Evolutionary conservation across 2,113 vertebrate genomes (phyloP).

Genomic region (Atherinomorus stipes): DNA sequence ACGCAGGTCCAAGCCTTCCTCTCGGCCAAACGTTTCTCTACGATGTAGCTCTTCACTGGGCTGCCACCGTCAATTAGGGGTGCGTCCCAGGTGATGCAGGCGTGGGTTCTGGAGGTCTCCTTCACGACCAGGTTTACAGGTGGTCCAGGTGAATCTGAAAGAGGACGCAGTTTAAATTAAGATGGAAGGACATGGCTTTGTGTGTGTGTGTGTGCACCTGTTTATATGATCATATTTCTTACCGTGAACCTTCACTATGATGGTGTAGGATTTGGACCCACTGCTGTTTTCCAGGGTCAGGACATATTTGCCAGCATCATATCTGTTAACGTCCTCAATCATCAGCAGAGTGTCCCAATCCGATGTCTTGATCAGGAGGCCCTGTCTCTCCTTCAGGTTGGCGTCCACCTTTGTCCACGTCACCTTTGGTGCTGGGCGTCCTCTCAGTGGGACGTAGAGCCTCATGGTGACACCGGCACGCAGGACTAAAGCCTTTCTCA

Average conservation of each 20-base stretch:
- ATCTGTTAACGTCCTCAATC: slow-evolving; percentile 94
- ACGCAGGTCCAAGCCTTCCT: slow-evolving; percentile 98
- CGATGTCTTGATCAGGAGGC: slow-evolving; percentile 92
- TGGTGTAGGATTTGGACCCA: slow-evolving; percentile 93
- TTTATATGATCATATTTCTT: slow-evolving; percentile 67
- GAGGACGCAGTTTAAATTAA: no score
- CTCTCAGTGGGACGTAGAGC: slow-evolving; percentile 95
- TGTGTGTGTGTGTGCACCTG: neutral
- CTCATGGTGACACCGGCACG: slow-evolving; percentile 97
- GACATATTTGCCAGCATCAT: slow-evolving; percentile 97
- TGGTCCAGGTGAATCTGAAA: slow-evolving; percentile 93
- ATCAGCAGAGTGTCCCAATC: slow-evolving; percentile 95
- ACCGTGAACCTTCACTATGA: slow-evolving; percentile 98
- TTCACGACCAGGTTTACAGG: slow-evolving; percentile 92
- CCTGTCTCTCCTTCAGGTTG: slow-evolving; percentile 91
- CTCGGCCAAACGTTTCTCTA: slow-evolving; percentile 97
- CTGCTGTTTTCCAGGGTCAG: slow-evolving; percentile 94
- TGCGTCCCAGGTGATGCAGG: slow-evolving; percentile 92
- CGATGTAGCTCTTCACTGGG: slow-evolving; percentile 94
- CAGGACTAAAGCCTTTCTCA: slow-evolving; percentile 93
- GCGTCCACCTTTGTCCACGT: slow-evolving; percentile 93
- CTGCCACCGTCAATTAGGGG: slow-evolving; percentile 95
- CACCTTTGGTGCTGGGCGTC: slow-evolving; percentile 94
- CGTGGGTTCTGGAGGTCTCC: slow-evolving; percentile 91
- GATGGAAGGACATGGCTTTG: neutral